Base-by-base conservation (phyloP, 1,140 invertebrate species). In the Mycetomoellerius zeteki region DNA sequence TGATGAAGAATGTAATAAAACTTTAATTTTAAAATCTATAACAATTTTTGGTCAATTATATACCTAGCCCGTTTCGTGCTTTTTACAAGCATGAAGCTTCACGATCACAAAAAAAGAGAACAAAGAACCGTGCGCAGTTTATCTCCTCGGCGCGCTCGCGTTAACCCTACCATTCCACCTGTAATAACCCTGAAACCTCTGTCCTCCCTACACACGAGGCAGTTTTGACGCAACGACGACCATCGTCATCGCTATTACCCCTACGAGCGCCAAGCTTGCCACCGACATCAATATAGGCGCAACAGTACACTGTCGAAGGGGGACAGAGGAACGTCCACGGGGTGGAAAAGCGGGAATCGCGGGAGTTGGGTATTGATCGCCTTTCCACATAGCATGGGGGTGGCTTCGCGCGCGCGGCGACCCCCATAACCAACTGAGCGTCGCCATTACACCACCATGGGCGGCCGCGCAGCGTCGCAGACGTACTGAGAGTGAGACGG, bases 301-400 rank as follows among this genome's bases (percentile, higher is more conserved):
- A 27, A 65, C 54, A 56, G 72, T 14, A 43, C 19, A 27, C 37
- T 47, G 62, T 78, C 73, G 75, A 33, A 84, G 69, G 37, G 87
- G 85, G 67, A 87, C 85, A 86, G 92, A 85, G 76, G 85, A 85
- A 91, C 89, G 86, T 90, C 84, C 82, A 88, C 86, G 72, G 85
- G 73, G 58, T 75, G 89, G 89, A 86, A 89, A 89, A 89, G 89
- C 90, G 88, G 77, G 77, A 86, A 90, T 90, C 87, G 89, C 88
- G 82, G 73, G 88, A 88, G 56, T 76, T 89, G 37, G 91, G 90
- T 94, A 93, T 94, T 94, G 94, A 94, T 94, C 94, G 93, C 54
- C 87, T 86, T 92, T 91, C 85, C 86, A 87, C 88, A 86, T 93
- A 84, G 85, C 91, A 94, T 93, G 93, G 94, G 94, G 94, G 93